Percentiles rank a stretch among this genome's conserved stretches.
phyloP scores from a whole-genome alignment of 2,888 invertebrate species.

The Parnassius apollo region DNA sequence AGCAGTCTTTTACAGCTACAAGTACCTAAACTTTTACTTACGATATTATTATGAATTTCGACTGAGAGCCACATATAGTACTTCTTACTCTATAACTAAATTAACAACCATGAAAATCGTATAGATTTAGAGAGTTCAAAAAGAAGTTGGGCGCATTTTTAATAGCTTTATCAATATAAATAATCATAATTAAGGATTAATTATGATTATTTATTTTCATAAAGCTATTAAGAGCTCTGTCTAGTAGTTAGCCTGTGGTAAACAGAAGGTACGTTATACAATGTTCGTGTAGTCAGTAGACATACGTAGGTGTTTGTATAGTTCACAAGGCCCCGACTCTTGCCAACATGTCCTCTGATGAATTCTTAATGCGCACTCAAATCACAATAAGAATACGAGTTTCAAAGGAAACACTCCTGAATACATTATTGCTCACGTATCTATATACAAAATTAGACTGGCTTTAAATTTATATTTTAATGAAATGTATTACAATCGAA shows the following conservation, averaged over 20 bases:
- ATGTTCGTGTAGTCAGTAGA: conserved; percentile 30
- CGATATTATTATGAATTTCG: too few species aligned
- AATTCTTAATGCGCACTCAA: conserved; percentile 66
- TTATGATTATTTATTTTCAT: not conserved
- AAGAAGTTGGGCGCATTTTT: too few species aligned
- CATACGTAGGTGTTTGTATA: conserved; percentile 18
- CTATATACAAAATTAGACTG: conserved; percentile 15
- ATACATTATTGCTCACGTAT: conserved; percentile 29
- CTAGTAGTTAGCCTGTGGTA: not conserved
- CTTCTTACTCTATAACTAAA: too few species aligned
- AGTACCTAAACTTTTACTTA: too few species aligned
- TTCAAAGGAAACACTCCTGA: conserved; percentile 51
- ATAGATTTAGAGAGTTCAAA: too few species aligned
- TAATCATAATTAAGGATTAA: too few species aligned
- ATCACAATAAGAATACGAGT: conserved; percentile 66
- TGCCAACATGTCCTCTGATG: conserved; percentile 54
- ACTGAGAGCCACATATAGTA: too few species aligned
- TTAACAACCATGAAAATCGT: too few species aligned
- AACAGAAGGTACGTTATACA: conserved; percentile 20
- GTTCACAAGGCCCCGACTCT: conserved; percentile 31
- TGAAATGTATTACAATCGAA: not conserved
- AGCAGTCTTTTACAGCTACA: too few species aligned
- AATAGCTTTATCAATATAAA: too few species aligned
- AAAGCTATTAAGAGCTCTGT: conserved; percentile 1
- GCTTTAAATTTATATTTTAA: conserved; percentile 7